Percentiles rank a stretch among this genome's conserved stretches.
These are phyloP conservation scores for Corynorhinus townsendii DNA, from an alignment of 2,113 vertebrate genomes.

Conservation along the genomic window DNA sequence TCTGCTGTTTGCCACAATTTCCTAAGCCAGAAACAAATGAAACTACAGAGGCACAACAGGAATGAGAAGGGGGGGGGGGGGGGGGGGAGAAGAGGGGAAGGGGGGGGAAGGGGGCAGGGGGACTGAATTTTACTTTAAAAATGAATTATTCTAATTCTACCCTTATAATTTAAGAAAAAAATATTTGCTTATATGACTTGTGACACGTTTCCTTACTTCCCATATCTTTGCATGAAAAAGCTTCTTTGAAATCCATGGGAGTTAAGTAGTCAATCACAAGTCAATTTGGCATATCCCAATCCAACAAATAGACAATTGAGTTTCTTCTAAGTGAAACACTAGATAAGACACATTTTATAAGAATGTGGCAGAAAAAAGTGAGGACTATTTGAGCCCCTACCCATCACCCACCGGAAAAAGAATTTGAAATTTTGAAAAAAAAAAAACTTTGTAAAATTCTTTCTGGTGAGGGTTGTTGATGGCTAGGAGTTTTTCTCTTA, in stretches of 20 bases:
- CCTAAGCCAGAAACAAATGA: constrained; percentile 71
- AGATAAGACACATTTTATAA: not conserved
- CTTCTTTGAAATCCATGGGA: not conserved
- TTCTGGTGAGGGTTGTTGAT: not conserved
- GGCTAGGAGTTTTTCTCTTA: not conserved
- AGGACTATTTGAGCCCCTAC: not conserved
- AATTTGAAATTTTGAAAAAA: not conserved
- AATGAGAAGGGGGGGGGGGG: too few species aligned
- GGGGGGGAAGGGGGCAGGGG: not conserved
- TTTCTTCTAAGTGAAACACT: not conserved
- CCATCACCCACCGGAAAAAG: not conserved
- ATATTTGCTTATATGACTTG: constrained; percentile 36
- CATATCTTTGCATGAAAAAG: not conserved
- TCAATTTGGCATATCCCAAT: not conserved
- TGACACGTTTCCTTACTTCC: constrained; percentile 42
- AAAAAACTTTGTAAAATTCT: not conserved
- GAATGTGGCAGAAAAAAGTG: not conserved
- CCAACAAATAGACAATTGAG: not conserved
- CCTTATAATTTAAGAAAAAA: constrained; percentile 20
- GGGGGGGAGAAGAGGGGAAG: too few species aligned
- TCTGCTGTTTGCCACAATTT: constrained; percentile 66
- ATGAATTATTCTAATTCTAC: constrained; percentile 59
- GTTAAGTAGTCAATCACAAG: not conserved
- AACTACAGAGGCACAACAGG: constrained; percentile 12
- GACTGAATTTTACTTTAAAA: constrained; percentile 69